Evolutionary conservation across 2,113 vertebrate genomes (phyloP), one percentile per base, ranked within the genome.

Genomic region (Scalopus aquaticus): DNA sequence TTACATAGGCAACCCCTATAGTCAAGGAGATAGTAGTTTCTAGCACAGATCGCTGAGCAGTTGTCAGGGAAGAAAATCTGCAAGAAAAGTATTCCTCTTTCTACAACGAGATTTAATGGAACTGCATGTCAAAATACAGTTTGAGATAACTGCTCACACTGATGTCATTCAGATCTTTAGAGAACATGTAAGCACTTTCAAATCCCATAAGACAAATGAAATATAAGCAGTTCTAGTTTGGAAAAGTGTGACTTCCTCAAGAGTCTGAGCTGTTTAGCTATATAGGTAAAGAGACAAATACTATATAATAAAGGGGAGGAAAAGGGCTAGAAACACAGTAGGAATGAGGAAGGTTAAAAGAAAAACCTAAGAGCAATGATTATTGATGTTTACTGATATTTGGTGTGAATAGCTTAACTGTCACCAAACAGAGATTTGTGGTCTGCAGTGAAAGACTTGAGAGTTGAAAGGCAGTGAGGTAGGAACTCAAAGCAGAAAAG

Each of bases 21-120:
- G 95, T 86, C 94, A 96, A 88, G 93, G 88, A 91, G 96, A 58
- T 93, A 96, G 56, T 70, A 78, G 93, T 96, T 98, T 97, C 88
- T 54, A 96, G 90, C 56, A 77, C 9, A 39, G 95, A 96, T 97
- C 95, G 93, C 91, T 94, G 95, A 96, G 81, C 82, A 83, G 30
- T 96, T 97, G 0, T 95, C 89, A 94, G 79, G 54, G 44, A 90
- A 97, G 89, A 12, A 95, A 97, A 94, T 72, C 89, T 87, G 10
- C 70, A 85, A 0, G 13, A 94, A 94, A 3, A 88, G 44, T 56
- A 73, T 76, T 93, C 30, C 0, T 91, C 92, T 97, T 84, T 88
- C 80, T 97, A 95, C 77, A 91, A 44, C 26, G 78, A 94, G 86
- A 98, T 94, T 95, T 97, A 96, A 96, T 24, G 78, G 60, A 94